These are phyloP conservation scores for Zaprionus ornatus DNA, from an alignment of 1,140 invertebrate genomes.

Conservation along the genomic window DNA sequence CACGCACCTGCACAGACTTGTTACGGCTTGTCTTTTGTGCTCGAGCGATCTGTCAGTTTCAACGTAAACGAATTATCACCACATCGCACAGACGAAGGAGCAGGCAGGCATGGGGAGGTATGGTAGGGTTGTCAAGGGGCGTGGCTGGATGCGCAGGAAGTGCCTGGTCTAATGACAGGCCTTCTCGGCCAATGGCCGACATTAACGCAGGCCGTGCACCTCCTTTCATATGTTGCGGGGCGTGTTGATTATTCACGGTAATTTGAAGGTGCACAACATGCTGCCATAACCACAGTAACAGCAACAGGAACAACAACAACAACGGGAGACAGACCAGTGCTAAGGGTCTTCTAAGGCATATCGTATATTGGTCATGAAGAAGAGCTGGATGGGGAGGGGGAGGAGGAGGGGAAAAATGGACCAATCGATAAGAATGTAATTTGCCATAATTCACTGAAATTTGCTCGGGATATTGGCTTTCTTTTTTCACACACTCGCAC, in stretches of 20 bases:
- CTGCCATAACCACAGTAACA: constrained; percentile 11
- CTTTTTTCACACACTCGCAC: constrained; percentile 22
- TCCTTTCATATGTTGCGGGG: constrained; percentile 48
- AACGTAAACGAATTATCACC: constrained; percentile 32
- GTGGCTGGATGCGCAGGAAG: constrained; percentile 16
- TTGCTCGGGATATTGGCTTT: constrained; percentile 79
- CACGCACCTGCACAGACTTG: background rate
- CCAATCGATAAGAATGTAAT: constrained; percentile 82
- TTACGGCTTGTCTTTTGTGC: constrained; percentile 7
- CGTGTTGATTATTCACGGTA: constrained; percentile 45
- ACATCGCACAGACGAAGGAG: background rate
- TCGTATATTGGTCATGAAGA: background rate
- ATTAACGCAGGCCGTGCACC: constrained; percentile 25
- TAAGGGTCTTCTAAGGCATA: constrained; percentile 2
- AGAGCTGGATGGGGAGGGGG: background rate
- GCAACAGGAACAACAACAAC: constrained; percentile 8
- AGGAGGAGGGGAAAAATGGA: constrained; percentile 66
- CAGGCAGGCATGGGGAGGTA: background rate
- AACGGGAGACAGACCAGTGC: constrained; percentile 2
- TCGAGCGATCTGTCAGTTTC: constrained; percentile 35
- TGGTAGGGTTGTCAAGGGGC: background rate
- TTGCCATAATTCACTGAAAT: constrained; percentile 82
- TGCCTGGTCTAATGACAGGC: constrained; percentile 34
- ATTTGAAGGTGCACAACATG: constrained; percentile 33
- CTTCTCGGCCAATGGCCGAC: constrained; percentile 20